Conservation (phyloP, 2,888 invertebrate species). For the Calliphora vomitoria region DNA sequence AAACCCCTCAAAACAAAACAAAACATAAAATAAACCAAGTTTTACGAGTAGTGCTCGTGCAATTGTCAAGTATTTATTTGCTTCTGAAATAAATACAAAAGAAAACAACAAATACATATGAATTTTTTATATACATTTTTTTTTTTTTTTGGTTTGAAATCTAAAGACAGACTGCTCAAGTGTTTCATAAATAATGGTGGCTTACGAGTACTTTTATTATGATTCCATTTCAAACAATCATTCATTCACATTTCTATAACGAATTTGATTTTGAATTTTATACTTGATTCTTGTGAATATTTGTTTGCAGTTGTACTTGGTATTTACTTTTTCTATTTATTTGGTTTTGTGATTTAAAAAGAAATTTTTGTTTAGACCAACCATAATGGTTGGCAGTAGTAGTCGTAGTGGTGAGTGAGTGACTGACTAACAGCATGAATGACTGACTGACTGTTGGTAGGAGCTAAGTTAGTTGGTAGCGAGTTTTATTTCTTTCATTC, state of each 20-base stretch:
- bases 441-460: background rate
- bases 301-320: no score
- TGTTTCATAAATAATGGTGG: constrained; percentile 5
- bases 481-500: constrained; percentile 3
- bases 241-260: constrained; percentile 8
- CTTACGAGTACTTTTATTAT: constrained; percentile 15
- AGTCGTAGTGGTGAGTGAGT: background rate
- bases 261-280: constrained; percentile 31
- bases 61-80: constrained; percentile 36
- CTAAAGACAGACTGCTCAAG: constrained; percentile 16
- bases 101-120: constrained; percentile 24
- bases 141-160: background rate
- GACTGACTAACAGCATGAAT: background rate
- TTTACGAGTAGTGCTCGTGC: constrained; percentile 6
- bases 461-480: background rate
- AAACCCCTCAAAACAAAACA: background rate
- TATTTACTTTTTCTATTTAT: background rate
- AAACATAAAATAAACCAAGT: constrained; percentile 7
- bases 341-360: constrained; percentile 13
- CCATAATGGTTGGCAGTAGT: background rate
- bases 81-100: background rate
- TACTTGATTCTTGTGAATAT: constrained; percentile 26
- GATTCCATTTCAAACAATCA: constrained; percentile 35
- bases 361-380: constrained; percentile 6
- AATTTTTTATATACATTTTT: background rate